Evolutionary conservation across 2,888 invertebrate species (phyloP), one percentile per base, ranked within the genome.

Genomic region (Drosophila quasianomalipes): DNA sequence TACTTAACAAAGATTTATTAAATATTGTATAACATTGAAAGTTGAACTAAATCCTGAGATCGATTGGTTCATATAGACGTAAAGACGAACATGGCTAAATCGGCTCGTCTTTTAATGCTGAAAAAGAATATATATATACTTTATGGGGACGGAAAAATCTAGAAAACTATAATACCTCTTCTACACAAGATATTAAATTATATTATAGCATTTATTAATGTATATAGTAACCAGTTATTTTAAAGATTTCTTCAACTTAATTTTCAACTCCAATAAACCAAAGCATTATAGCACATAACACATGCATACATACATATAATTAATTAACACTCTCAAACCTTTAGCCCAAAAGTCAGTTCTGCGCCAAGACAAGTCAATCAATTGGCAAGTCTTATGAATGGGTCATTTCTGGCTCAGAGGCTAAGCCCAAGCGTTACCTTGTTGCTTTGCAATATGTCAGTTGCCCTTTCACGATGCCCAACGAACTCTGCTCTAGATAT

Each of bases 371-470:
- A 61, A 53, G 61, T 68, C 66, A 75, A 80, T 80, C 74, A 65
- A 55, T 49, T 65, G 51, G 22, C 16, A 9, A 28, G 31, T 49
- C 22, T 28, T 22, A 51, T 60, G 52, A 67, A 64, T 49, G 59
- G 66, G 37, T 41, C 52, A 58, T 35, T 28, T 26, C 33, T 19
- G 14, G 51, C 28, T 35, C 51, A 35, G 30, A 57, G 44, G 30
- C 35, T 47, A 69, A 66, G 10, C 47, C 53, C 37, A 44, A 52
- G 61, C 49, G 52, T 19, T 61, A 70, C 53, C 64, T 61, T 66
- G 47, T 41, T 78, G 26, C 51, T 31, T 41, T 33, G 70, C 80
- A 54, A 67, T 64, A 79, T 70, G 55, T 70, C 61, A 64, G 47
- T 35, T 61, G 39, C 37, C n/a, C 55, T 51, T 65, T 57, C 10